These are phyloP conservation scores for Drosophila rellima DNA, from an alignment of 2,888 invertebrate genomes.

Conservation along the genomic window DNA sequence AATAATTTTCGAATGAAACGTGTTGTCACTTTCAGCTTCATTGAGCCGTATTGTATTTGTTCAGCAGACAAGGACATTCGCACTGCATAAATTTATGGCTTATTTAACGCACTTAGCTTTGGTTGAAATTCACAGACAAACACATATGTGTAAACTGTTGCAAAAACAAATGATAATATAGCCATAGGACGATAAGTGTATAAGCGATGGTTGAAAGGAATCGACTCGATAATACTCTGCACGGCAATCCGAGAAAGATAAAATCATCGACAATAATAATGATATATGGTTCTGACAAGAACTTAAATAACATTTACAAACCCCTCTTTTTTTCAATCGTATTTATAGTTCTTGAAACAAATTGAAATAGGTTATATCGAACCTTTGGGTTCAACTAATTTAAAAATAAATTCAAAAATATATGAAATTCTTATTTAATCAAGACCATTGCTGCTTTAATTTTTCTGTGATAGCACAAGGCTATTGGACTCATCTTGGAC, in stretches of 20 bases:
- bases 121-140: constrained; percentile 18
- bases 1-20: constrained; percentile 23
- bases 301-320: too few relatives aligned
- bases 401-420: too few relatives aligned
- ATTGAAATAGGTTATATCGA: too few relatives aligned
- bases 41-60: constrained; percentile 38
- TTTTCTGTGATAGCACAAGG: not conserved
- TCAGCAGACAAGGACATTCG: constrained; percentile 35
- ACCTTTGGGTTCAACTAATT: too few relatives aligned
- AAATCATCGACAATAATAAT: not conserved
- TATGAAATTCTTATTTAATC: too few relatives aligned
- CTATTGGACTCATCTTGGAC: too few relatives aligned
- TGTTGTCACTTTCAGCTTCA: constrained; percentile 48
- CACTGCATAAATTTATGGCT: constrained; percentile 44
- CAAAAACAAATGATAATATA: constrained; percentile 1
- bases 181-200: not conserved
- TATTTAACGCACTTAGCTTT: constrained; percentile 25
- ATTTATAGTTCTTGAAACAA: too few relatives aligned
- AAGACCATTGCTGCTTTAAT: not conserved
- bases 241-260: not conserved
- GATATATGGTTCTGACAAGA: not conserved
- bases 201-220: not conserved
- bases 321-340: too few relatives aligned
- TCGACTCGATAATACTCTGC: not conserved
- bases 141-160: constrained; percentile 28